phyloP scores from a whole-genome alignment of 2,888 invertebrate species.

The Sabatieria punctata region DNA sequence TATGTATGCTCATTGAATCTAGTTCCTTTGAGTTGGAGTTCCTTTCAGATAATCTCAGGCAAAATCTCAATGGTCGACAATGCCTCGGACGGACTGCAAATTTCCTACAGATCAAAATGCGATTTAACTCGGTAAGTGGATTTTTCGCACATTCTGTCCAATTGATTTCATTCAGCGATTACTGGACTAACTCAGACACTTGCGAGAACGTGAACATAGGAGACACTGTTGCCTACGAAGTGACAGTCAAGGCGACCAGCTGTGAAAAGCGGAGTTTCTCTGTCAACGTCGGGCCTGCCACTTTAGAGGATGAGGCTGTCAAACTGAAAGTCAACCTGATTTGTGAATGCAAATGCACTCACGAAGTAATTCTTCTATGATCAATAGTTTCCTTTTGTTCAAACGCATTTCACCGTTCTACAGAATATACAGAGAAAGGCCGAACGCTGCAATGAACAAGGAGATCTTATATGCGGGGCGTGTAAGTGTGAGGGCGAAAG shows the following conservation, averaged over 20 bases:
- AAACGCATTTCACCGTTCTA: no score
- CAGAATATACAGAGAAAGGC: no score
- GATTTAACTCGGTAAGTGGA: no score
- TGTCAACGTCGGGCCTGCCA: slow-evolving; percentile 78
- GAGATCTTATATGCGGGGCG: no score
- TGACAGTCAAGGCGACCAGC: slow-evolving; percentile 46
- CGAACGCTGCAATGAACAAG: no score
- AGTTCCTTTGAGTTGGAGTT: no score
- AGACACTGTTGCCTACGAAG: slow-evolving; percentile 48
- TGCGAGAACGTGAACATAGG: slow-evolving; percentile 81
- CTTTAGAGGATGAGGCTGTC: slow-evolving; percentile 73
- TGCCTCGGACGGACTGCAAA: slow-evolving; percentile 54
- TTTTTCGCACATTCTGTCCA: no score
- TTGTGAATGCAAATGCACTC: slow-evolving; percentile 89
- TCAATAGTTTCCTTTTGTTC: no score
- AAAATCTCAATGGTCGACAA: slow-evolving; percentile 9
- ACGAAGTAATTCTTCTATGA: no score
- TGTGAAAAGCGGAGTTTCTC: slow-evolving; percentile 59
- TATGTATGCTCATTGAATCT: no score
- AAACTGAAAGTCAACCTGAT: slow-evolving; percentile 72
- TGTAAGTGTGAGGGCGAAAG: no score
- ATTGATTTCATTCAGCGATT: slow-evolving; percentile 39
- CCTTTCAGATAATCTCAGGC: slow-evolving; percentile 5
- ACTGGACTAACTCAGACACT: slow-evolving; percentile 55
- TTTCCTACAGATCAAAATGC: slow-evolving; percentile 67